phyloP scores from a whole-genome alignment of 2,797 vertebrate genomes.

The Mallotus villosus region DNA sequence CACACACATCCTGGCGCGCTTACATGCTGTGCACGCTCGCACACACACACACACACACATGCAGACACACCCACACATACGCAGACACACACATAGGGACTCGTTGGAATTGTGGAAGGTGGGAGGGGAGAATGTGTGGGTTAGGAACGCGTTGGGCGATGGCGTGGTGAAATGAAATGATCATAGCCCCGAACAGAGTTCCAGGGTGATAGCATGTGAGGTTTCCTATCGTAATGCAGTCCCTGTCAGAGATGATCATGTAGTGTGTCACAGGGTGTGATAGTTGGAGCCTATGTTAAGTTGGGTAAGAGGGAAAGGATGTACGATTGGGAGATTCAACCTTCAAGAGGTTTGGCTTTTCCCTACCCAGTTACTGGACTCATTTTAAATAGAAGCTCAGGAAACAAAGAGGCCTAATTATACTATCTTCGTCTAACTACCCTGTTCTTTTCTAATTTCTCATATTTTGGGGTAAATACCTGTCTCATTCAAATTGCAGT shows the following conservation, averaged over 20 bases:
- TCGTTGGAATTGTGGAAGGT: not conserved
- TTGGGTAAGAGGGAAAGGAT: conserved; percentile 24
- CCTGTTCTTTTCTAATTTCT: not conserved
- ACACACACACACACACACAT: too few relatives aligned
- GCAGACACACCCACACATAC: too few relatives aligned
- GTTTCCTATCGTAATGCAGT: conserved; percentile 44
- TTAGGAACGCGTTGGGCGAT: not conserved
- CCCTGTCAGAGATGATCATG: conserved; percentile 26
- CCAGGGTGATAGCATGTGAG: conserved; percentile 27
- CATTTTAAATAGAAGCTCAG: not conserved
- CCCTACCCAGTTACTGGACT: too few relatives aligned
- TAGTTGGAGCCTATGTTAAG: conserved; percentile 18
- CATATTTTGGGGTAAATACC: not conserved
- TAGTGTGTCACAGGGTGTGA: conserved; percentile 28
- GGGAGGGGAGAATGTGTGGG: not conserved
- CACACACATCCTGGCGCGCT: not conserved
- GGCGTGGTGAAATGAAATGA: conserved; percentile 6
- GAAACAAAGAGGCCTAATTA: not conserved
- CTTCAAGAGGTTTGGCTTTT: not conserved
- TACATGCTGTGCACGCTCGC: too few relatives aligned
- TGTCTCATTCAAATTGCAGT: not conserved
- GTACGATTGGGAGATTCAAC: not conserved
- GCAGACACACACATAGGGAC: not conserved
- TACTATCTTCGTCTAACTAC: not conserved
- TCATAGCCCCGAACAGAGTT: not conserved